Conservation (phyloP, 1,140 invertebrate genomes). For the Lepidurus packardi region DNA sequence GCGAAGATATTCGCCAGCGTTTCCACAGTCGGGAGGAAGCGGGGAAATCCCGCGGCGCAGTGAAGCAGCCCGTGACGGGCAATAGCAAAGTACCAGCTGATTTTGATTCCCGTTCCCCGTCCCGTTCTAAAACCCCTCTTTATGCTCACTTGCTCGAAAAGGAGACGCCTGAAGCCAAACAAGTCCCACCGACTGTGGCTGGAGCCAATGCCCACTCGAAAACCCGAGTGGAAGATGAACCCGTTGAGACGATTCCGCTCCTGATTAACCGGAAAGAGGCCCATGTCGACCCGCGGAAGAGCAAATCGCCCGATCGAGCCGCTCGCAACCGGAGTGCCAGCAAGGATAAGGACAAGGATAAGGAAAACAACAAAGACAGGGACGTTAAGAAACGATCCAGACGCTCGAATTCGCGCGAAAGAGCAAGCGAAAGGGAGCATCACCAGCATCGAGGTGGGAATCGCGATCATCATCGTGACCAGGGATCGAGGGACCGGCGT, state of each 20-base stretch:
- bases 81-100: constrained; percentile 9
- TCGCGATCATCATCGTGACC: constrained; percentile 22
- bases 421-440: background rate
- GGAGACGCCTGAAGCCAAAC: background rate
- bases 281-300: background rate
- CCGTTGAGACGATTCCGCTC: background rate
- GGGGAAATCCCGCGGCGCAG: background rate
- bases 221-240: background rate
- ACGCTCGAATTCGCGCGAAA: constrained; percentile 7
- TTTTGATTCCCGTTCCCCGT: background rate
- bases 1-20: constrained; percentile 29
- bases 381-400: background rate
- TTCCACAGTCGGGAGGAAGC: background rate
- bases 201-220: background rate
- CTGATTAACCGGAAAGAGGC: background rate
- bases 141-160: constrained; percentile 18
- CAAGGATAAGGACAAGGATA: background rate
- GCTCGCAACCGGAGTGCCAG: background rate
- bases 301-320: background rate
- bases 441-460: constrained; percentile 6
- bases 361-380: background rate
- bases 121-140: background rate
- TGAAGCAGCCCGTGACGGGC: background rate
- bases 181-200: background rate
- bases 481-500: background rate